phyloP scores from a whole-genome alignment of 2,797 vertebrate species.

The Falco novaeseelandiae region DNA sequence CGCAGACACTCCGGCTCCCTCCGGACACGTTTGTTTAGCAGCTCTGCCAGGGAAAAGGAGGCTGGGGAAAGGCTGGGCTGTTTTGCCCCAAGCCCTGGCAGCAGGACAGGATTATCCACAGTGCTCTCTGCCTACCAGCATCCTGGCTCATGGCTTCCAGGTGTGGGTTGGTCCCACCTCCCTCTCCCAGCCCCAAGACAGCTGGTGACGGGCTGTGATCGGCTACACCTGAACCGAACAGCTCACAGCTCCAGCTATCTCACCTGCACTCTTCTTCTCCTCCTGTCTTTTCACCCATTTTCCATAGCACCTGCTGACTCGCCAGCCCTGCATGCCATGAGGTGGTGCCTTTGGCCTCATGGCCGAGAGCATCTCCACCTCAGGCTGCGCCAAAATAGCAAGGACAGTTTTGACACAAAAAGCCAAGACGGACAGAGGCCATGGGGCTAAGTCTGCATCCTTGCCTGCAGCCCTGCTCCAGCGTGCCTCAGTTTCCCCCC shows the following conservation, averaged over 20 bases:
- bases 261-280: background rate
- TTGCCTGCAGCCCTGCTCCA: background rate
- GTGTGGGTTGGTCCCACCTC: background rate
- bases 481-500: background rate
- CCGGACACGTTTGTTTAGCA: background rate
- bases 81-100: background rate
- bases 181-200: background rate
- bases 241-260: background rate
- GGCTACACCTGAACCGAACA: background rate
- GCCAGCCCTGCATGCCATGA: background rate
- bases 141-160: fast-evolving
- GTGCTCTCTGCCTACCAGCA: background rate
- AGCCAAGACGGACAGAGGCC: background rate
- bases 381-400: background rate
- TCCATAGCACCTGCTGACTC: background rate
- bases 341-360: background rate
- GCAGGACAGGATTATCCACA: background rate
- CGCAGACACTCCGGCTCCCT: background rate
- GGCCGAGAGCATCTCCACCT: fast-evolving
- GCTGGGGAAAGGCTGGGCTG: background rate
- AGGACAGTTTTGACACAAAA: background rate
- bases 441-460: background rate
- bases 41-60: background rate
- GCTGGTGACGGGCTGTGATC: background rate
- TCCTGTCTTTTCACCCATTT: background rate